phyloP scores from a whole-genome alignment of 2,113 vertebrate genomes.

The Ictalurus furcatus region DNA sequence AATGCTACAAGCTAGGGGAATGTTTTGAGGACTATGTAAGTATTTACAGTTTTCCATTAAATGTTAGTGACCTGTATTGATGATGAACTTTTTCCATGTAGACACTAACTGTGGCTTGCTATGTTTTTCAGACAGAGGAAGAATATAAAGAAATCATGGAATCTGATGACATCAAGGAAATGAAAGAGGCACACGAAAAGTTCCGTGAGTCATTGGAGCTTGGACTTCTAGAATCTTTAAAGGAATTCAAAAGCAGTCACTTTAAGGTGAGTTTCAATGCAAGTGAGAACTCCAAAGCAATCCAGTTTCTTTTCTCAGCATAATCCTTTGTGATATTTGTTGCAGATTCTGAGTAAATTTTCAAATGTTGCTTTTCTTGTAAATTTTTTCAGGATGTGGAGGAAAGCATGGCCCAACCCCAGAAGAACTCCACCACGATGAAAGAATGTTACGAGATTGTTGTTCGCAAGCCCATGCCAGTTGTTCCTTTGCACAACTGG shows the following conservation, averaged over 20 bases:
- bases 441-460: not conserved
- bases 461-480: not conserved
- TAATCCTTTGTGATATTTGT: not conserved
- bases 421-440: not conserved
- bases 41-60: not conserved
- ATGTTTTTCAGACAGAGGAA: constrained; percentile 33
- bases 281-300: not conserved
- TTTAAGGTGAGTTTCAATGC: not conserved
- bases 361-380: not conserved
- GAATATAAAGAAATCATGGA: constrained; percentile 40
- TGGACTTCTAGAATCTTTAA: not conserved
- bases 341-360: not conserved
- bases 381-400: not conserved
- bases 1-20: constrained; percentile 31
- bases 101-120: not conserved
- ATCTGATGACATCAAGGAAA: constrained; percentile 13
- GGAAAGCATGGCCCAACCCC: not conserved
- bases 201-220: not conserved
- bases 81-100: not conserved
- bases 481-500: no score
- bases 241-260: not conserved
- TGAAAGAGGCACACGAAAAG: not conserved
- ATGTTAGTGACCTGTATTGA: not conserved
- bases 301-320: not conserved
- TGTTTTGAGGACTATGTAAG: constrained; percentile 51